A percentile compares a stretch with the other conserved stretches of the same genome.
Conservation (phyloP, 2,113 vertebrate species). For the Rhabdornis inornatus region DNA sequence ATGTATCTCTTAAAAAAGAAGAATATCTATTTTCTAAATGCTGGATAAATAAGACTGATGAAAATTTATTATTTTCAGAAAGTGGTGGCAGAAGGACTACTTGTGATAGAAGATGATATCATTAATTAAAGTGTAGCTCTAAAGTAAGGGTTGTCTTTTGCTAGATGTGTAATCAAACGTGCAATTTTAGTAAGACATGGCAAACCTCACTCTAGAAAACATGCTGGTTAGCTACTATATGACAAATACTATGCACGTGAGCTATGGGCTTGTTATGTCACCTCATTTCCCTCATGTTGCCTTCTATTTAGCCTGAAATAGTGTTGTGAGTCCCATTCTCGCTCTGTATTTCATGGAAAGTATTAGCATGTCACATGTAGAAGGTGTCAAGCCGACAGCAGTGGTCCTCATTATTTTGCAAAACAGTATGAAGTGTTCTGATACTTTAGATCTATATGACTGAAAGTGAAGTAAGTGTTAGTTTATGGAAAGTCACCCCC, state of each 20-base stretch:
- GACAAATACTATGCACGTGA: accelerated
- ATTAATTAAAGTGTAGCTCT: not conserved
- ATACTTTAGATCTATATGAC: not conserved
- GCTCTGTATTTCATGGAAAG: not conserved
- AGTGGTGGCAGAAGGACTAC: not conserved
- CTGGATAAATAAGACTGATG: not conserved
- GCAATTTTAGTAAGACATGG: not conserved
- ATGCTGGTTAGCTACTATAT: not conserved
- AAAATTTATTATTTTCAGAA: not conserved
- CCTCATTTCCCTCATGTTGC: not conserved
- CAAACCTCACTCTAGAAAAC: not conserved
- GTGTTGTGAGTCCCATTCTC: not conserved
- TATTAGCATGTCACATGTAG: accelerated
- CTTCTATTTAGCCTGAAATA: not conserved
- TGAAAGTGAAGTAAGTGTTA: not conserved
- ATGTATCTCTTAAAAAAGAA: not conserved
- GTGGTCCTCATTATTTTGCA: not conserved
- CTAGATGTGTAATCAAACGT: not conserved
- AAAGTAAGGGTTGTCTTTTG: not conserved
- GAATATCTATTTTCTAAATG: not conserved
- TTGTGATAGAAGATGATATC: not conserved
- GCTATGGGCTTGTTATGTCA: not conserved
- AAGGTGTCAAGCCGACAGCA: not conserved
- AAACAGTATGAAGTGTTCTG: not conserved
- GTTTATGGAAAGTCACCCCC: not conserved